Base-by-base conservation (phyloP, 2,113 vertebrate genomes). In the Lamprotornis superbus region DNA sequence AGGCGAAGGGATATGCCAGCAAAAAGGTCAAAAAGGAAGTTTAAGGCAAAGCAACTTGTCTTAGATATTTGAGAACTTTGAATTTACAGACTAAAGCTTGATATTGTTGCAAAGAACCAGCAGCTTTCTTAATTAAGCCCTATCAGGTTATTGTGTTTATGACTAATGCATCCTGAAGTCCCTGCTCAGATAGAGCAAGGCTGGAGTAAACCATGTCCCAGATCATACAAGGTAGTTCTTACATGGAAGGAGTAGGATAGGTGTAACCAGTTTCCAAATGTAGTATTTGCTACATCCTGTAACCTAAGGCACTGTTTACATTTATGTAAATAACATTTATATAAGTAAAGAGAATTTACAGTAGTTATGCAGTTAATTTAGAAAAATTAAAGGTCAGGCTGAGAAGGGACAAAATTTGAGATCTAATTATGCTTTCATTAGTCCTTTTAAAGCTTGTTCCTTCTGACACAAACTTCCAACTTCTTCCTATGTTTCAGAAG, bases 11-110 rank as follows among this genome's bases (percentile, higher is more conserved):
- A 74, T 73, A 46, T 52, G 73, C 85, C 77, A 94, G 49, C 75
- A 56, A 83, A 91, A 92, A 92, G 88, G 82, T 96, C 88, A 94
- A 49, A 92, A 95, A 94, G 78, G 74, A 97, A 96, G 89, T 96
- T 89, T 78, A 92, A 94, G 77, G 69, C 92, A 87, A 90, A 94
- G 31, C 64, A 77, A 80, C 53, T 91, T 76, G 40, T 76, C 56
- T 97, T 83, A 74, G 84, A 69, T 88, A 81, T 88, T 94, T 93
- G 91, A 96, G 61, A 94, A 42, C 37, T 39, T 73, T 37, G 53
- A 93, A 91, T 92, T 92, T 92, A 53, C 31, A 92, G 53, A 37
- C 27, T 85, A 53, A 90, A 63, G 28, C 37, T 79, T 79, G 70
- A 19, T 75, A 68, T 63, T 89, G 50, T 90, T 96, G 73, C 47